Percentiles rank a stretch among this genome's conserved stretches.
Evolutionary conservation across 2,797 vertebrate genomes (phyloP).

Genomic region (Molossus molossus): DNA sequence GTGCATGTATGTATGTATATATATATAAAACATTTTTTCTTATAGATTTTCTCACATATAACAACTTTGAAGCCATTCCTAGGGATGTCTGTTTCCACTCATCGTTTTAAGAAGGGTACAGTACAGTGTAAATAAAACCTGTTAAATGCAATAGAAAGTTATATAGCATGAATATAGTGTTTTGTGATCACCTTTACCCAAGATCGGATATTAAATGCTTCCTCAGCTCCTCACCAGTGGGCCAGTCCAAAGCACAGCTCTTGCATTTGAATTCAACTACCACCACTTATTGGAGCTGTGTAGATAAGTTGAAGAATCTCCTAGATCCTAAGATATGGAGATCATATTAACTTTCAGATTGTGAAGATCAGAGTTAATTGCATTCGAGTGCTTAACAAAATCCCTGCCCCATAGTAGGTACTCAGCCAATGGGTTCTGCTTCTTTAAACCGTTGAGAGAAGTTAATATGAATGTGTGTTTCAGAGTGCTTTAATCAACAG

Average conservation of each 20-base stretch:
- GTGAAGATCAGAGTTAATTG: background rate
- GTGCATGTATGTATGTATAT: background rate
- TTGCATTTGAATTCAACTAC: conserved; percentile 23
- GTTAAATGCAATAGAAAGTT: background rate
- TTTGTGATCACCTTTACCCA: background rate
- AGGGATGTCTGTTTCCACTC: background rate
- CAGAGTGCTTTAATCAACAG: conserved; percentile 4
- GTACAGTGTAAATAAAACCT: background rate
- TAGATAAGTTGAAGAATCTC: background rate
- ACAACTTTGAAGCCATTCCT: conserved; percentile 6
- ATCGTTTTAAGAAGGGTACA: background rate
- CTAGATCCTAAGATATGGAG: background rate
- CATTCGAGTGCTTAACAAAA: background rate
- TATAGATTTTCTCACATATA: background rate
- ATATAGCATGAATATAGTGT: background rate
- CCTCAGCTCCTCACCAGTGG: background rate
- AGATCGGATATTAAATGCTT: background rate
- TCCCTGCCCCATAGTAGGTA: background rate
- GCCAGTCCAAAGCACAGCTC: background rate
- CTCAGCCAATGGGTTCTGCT: background rate
- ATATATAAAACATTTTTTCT: background rate
- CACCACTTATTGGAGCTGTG: background rate
- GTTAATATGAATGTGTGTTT: background rate
- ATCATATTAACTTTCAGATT: conserved; percentile 1
- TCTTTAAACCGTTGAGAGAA: conserved; percentile 35